Conservation (phyloP, 2,888 invertebrate genomes). For the Lycophotia porphyrea region DNA sequence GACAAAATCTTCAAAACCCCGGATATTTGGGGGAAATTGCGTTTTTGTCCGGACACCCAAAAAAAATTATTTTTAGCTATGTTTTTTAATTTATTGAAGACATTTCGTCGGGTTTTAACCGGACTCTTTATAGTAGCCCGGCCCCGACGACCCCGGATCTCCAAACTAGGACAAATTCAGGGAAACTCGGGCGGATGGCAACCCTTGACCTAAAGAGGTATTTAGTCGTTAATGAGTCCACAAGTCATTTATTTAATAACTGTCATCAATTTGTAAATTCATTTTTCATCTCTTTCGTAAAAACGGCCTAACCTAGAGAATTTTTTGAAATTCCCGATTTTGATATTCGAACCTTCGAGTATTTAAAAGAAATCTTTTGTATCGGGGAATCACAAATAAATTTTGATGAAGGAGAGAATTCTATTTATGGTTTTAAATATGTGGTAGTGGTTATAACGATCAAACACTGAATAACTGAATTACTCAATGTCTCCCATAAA, state of each 20-base stretch:
- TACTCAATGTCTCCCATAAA: conserved; percentile 6
- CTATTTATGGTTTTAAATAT: neutral
- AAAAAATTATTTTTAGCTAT: neutral
- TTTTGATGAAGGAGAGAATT: neutral
- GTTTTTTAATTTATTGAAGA: neutral
- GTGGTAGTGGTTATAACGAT: neutral
- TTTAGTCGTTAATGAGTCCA: conserved; percentile 18
- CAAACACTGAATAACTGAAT: conserved; percentile 7
- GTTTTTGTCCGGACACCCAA: neutral
- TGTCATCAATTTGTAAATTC: neutral
- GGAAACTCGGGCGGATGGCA: neutral
- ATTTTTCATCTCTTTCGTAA: neutral
- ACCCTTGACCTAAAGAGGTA: neutral
- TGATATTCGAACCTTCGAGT: neutral
- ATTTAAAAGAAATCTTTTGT: neutral
- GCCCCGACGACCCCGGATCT: neutral
- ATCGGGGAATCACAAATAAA: neutral
- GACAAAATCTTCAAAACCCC: neutral
- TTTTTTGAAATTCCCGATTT: neutral
- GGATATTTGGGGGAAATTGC: neutral
- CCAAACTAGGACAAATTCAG: neutral
- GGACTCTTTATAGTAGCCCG: neutral
- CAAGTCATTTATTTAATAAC: conserved; percentile 15
- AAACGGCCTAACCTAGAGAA: neutral
- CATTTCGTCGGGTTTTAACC: neutral